These are phyloP conservation scores for Liasis olivaceus DNA, from an alignment of 2,797 vertebrate species.

Conservation along the genomic window DNA sequence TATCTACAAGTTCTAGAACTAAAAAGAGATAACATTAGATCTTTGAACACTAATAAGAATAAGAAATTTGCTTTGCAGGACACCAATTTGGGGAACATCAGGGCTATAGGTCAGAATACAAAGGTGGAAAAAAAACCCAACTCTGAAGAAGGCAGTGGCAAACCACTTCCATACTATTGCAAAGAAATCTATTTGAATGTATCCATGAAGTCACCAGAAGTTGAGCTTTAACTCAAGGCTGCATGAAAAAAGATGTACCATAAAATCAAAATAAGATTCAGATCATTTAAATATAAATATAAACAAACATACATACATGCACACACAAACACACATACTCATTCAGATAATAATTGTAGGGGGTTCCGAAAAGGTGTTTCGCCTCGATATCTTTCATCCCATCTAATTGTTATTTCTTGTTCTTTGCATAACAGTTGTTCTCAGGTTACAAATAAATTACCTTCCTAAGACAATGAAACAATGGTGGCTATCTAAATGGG, in stretches of 20 bases:
- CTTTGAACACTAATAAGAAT: not conserved
- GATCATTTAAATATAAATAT: not conserved
- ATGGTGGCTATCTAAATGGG: not conserved
- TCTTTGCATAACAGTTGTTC: constrained; percentile 75
- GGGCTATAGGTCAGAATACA: not conserved
- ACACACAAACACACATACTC: constrained; percentile 36
- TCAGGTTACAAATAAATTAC: constrained; percentile 32
- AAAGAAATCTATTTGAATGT: not conserved
- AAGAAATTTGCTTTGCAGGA: not conserved
- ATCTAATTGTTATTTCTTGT: constrained; percentile 71
- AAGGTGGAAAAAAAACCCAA: not conserved
- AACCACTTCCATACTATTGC: not conserved
- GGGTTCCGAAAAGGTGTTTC: constrained; percentile 77
- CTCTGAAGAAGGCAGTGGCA: not conserved
- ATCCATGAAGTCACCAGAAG: not conserved
- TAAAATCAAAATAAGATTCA: constrained; percentile 54
- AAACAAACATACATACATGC: not conserved
- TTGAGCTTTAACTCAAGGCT: not conserved
- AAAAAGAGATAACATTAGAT: not conserved
- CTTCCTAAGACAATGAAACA: not conserved
- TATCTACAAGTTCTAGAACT: constrained; percentile 1
- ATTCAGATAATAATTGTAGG: constrained; percentile 53
- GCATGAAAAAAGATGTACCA: constrained; percentile 33
- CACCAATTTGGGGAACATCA: not conserved
- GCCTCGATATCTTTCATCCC: constrained; percentile 67